A percentile compares a stretch with the other conserved stretches of the same genome.
Conservation (phyloP, 2,797 vertebrate species). For the Chlorospingus flavigularis region DNA sequence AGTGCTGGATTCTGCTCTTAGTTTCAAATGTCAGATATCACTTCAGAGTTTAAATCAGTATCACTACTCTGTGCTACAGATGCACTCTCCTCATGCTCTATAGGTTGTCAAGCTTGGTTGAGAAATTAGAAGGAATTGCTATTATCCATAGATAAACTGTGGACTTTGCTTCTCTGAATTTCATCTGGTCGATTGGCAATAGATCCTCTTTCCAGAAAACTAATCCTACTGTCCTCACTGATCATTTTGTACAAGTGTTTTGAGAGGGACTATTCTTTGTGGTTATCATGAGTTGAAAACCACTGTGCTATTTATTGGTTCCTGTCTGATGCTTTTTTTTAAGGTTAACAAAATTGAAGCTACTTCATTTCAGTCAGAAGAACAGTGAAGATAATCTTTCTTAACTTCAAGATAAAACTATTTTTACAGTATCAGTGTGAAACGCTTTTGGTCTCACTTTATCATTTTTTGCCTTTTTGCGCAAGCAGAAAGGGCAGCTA, state of each 20-base stretch:
- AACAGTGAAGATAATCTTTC: background rate
- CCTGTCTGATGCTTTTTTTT: background rate
- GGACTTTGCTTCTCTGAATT: background rate
- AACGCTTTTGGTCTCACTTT: background rate
- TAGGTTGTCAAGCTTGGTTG: background rate
- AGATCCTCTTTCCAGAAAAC: background rate
- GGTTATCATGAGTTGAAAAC: background rate
- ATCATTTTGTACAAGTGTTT: background rate
- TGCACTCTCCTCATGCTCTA: background rate
- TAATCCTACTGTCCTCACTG: background rate
- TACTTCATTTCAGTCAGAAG: background rate
- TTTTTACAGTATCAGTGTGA: slow-evolving; percentile 8
- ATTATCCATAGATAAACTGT: background rate
- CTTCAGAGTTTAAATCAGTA: background rate
- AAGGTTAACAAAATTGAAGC: background rate
- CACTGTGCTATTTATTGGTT: background rate
- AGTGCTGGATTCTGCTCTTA: background rate
- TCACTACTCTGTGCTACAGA: background rate
- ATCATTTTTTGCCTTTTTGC: slow-evolving; percentile 16
- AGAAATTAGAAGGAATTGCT: background rate
- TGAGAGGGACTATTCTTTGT: background rate
- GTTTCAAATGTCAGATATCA: background rate
- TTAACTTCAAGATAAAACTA: slow-evolving; percentile 25
- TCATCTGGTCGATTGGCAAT: background rate
- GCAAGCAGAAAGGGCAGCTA: background rate